Percentiles rank a stretch among this genome's conserved stretches.
These are phyloP conservation scores for Miichthys miiuy DNA, from an alignment of 2,797 vertebrate species.

Conservation along the genomic window DNA sequence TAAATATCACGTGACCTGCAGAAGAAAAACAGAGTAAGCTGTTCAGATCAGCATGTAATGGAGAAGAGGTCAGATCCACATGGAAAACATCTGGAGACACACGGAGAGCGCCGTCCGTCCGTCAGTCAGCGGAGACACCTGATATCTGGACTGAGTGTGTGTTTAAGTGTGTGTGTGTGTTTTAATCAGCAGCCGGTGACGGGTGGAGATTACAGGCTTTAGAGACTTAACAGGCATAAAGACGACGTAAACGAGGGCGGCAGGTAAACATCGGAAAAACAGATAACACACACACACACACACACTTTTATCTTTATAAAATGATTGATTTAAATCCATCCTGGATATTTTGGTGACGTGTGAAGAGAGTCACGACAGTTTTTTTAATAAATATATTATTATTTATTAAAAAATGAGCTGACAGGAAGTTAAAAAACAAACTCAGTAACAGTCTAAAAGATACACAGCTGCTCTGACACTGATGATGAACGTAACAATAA, in stretches of 20 bases:
- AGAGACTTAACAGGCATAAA: slow-evolving; percentile 86
- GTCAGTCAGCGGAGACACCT: background rate
- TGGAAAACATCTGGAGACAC: slow-evolving; percentile 54
- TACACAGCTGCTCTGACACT: no score
- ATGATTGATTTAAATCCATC: no score
- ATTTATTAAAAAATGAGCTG: no score
- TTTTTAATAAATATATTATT: no score
- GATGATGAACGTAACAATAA: no score
- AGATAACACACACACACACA: background rate
- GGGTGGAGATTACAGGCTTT: slow-evolving; percentile 88
- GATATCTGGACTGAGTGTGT: slow-evolving; percentile 21
- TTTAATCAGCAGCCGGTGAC: slow-evolving; percentile 85
- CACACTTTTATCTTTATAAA: background rate
- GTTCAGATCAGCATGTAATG: slow-evolving; percentile 56
- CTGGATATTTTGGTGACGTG: no score
- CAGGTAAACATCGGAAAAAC: slow-evolving; percentile 32
- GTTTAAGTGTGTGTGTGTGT: slow-evolving; percentile 85
- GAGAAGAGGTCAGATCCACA: slow-evolving; percentile 60
- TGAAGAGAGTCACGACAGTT: no score
- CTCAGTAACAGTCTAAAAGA: no score
- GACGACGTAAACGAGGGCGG: slow-evolving; percentile 9
- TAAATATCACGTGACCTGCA: slow-evolving; percentile 38
- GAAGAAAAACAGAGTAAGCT: slow-evolving; percentile 54
- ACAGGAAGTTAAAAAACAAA: no score
- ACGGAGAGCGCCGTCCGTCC: background rate